These are phyloP conservation scores for Gymnocephalus cernua DNA, from an alignment of 2,113 vertebrate genomes.

Conservation along the genomic window DNA sequence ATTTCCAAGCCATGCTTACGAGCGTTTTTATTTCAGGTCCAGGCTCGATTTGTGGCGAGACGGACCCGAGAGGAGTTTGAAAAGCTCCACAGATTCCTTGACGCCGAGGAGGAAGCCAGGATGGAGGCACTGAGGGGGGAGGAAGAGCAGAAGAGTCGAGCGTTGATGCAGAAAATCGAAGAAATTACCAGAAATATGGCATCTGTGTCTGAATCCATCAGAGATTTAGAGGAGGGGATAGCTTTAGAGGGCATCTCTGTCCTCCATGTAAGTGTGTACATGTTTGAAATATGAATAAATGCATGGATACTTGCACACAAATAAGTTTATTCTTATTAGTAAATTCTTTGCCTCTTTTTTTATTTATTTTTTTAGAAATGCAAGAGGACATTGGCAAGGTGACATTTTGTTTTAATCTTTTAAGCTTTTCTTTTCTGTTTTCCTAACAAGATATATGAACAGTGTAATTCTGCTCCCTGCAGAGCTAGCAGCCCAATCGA, in stretches of 20 bases:
- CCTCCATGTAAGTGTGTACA: conserved; percentile 66
- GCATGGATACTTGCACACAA: not conserved
- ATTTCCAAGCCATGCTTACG: not conserved
- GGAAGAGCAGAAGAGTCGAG: conserved; percentile 65
- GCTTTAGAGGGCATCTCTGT: conserved; percentile 61
- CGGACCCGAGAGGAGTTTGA: conserved; percentile 75
- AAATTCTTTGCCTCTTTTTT: not conserved
- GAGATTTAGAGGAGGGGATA: conserved; percentile 72
- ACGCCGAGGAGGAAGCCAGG: conserved; percentile 64
- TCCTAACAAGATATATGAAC: not conserved
- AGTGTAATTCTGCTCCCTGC: not conserved
- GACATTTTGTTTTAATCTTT: not conserved
- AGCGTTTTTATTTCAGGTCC: conserved; percentile 54
- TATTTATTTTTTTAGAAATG: conserved; percentile 62
- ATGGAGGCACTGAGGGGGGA: conserved; percentile 72
- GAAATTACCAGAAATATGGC: conserved; percentile 53
- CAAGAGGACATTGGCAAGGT: conserved; percentile 70
- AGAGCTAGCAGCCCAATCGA: conserved; percentile 42
- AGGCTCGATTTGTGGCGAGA: conserved; percentile 70
- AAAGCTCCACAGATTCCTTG: conserved; percentile 72
- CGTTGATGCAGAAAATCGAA: conserved; percentile 60
- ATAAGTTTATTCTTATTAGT: not conserved
- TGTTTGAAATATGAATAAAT: too few species aligned
- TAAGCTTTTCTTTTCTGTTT: not conserved
- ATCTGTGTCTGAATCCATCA: conserved; percentile 65